Evolutionary conservation across 1,140 invertebrate species (phyloP).

Genomic region (Pissodes strobi): DNA sequence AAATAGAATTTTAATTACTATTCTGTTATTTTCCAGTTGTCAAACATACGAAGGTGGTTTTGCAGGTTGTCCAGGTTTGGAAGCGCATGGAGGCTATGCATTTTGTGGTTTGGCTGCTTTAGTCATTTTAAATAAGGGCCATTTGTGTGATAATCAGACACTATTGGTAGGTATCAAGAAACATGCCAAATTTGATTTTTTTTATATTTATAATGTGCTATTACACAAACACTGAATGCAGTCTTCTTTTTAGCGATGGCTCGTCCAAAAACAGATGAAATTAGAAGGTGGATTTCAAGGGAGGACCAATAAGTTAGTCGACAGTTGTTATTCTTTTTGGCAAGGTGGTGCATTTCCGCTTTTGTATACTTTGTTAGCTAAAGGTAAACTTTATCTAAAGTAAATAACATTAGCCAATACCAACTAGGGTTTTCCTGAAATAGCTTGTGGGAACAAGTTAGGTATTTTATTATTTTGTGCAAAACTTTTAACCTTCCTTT

Average conservation of each 20-base stretch:
- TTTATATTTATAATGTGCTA: no score
- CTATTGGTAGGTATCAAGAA: slow-evolving; percentile 76
- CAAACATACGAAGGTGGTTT: slow-evolving; percentile 99
- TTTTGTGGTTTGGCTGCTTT: slow-evolving; percentile 94
- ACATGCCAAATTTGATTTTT: no score
- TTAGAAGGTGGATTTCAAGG: slow-evolving; percentile 94
- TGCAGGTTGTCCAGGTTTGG: slow-evolving; percentile 89
- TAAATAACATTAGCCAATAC: no score
- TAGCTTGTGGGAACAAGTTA: no score
- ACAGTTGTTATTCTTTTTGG: slow-evolving; percentile 71
- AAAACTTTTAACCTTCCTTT: no score
- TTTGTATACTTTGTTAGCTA: slow-evolving; percentile 43
- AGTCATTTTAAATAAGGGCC: slow-evolving; percentile 77
- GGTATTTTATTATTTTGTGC: no score
- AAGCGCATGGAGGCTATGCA: slow-evolving; percentile 98
- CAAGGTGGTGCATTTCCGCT: slow-evolving; percentile 83
- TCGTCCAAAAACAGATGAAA: slow-evolving; percentile 62
- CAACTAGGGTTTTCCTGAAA: no score
- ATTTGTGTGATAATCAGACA: slow-evolving; percentile 77
- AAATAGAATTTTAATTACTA: no score
- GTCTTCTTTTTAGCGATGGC: slow-evolving; percentile 78
- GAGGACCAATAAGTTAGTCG: slow-evolving; percentile 96
- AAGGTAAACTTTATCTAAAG: slow-evolving; percentile 36
- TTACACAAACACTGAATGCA: no score
- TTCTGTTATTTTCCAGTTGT: slow-evolving; percentile 63